These are phyloP conservation scores for Cephus nigrinus DNA, from an alignment of 2,888 invertebrate species.

Conservation along the genomic window DNA sequence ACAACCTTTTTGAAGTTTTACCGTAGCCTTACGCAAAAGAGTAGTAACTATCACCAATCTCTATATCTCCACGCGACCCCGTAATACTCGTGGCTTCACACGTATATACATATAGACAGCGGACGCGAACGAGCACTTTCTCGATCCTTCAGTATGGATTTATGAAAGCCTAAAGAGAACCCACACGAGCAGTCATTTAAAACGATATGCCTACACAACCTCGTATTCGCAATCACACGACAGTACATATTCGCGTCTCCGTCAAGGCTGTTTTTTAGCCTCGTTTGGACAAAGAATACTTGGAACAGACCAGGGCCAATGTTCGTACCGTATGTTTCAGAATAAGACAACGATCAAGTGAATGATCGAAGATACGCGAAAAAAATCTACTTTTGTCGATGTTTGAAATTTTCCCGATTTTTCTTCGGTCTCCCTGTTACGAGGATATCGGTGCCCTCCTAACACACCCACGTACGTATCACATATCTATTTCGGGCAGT, in stretches of 20 bases:
- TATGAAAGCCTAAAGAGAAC: neutral
- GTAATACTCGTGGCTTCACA: neutral
- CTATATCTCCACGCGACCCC: neutral
- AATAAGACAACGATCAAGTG: neutral
- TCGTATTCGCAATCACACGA: neutral
- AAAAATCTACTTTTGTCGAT: neutral
- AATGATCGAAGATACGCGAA: neutral
- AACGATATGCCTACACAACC: neutral
- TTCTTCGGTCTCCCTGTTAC: neutral
- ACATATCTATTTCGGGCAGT: constrained; percentile 60
- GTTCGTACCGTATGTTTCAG: neutral
- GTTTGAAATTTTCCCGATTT: neutral
- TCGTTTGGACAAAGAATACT: neutral
- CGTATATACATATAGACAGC: neutral
- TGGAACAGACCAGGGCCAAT: neutral
- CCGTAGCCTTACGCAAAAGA: neutral
- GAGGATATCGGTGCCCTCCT: neutral
- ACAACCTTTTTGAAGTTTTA: neutral
- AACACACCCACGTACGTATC: constrained; percentile 39
- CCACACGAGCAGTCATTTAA: neutral
- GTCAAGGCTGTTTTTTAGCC: neutral
- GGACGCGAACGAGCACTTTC: neutral
- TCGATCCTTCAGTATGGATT: neutral
- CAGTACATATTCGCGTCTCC: neutral
- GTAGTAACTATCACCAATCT: neutral